Evolutionary conservation across 2,113 vertebrate genomes (phyloP).

Genomic region (Albula goreensis): DNA sequence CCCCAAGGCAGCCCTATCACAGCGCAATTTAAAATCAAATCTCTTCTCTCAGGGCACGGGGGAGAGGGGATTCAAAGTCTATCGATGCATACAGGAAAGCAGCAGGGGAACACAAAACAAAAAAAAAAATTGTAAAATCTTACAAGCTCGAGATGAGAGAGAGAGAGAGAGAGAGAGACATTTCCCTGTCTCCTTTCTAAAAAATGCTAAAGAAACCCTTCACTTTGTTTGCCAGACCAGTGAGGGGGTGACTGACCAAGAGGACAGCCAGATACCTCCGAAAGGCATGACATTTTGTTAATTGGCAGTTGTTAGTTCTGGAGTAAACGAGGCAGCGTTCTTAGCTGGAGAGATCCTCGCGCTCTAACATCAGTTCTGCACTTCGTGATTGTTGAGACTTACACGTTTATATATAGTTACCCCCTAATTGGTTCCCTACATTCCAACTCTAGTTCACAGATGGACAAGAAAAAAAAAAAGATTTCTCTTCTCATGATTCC

Average conservation of each 20-base stretch:
- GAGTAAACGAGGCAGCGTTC: slow-evolving; percentile 35
- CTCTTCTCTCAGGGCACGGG: too few species aligned
- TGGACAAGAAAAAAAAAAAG: slow-evolving; percentile 34
- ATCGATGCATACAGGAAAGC: background rate
- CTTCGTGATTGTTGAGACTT: slow-evolving; percentile 40
- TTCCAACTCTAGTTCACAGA: slow-evolving; percentile 1
- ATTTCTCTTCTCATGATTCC: background rate
- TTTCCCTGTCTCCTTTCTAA: background rate
- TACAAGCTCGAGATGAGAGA: background rate
- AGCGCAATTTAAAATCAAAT: background rate
- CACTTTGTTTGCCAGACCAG: background rate
- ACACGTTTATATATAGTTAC: slow-evolving; percentile 42
- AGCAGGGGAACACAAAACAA: too few species aligned
- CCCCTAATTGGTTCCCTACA: slow-evolving; percentile 31
- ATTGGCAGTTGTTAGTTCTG: slow-evolving; percentile 52
- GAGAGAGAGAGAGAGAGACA: background rate
- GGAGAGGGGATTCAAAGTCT: background rate
- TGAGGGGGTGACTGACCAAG: background rate
- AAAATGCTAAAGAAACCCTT: background rate
- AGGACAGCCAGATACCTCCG: slow-evolving; percentile 20
- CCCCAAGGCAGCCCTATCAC: background rate
- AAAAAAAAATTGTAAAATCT: background rate
- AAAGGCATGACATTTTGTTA: slow-evolving; percentile 54
- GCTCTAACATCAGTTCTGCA: slow-evolving; percentile 21
- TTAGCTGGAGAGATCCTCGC: slow-evolving; percentile 38